Evolutionary conservation across 2,113 vertebrate genomes (phyloP).

Genomic region (Hypomesus transpacificus): DNA sequence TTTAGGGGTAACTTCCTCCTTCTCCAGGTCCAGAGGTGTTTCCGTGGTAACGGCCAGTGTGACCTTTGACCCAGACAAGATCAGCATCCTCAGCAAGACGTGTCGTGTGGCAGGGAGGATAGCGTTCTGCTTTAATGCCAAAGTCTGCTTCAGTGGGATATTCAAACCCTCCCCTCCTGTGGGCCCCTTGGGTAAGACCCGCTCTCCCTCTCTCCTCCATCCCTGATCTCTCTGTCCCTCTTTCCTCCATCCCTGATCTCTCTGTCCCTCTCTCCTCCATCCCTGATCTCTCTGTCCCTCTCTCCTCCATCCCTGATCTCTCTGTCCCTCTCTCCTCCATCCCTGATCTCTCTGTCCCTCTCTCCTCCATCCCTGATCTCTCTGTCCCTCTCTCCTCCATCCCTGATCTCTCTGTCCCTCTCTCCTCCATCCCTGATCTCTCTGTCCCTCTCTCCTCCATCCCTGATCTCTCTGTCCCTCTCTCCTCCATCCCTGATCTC

Average conservation of each 20-base stretch:
- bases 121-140: conserved; percentile 49
- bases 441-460: not conserved
- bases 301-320: not conserved
- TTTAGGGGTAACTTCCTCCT: not conserved
- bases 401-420: not conserved
- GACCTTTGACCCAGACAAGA: conserved; percentile 78
- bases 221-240: not conserved
- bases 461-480: not conserved
- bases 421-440: not conserved
- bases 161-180: conserved; percentile 70
- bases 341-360: not conserved
- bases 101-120: conserved; percentile 63
- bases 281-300: not conserved
- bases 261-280: not conserved
- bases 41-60: conserved; percentile 72
- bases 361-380: not conserved
- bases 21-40: conserved; percentile 75
- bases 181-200: conserved; percentile 73
- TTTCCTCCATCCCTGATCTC: not conserved
- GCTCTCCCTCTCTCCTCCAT: not conserved
- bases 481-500: not conserved
- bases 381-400: not conserved
- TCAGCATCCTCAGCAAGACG: conserved; percentile 75
- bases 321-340: not conserved
- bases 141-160: conserved; percentile 74